Conservation (phyloP, 2,888 invertebrate genomes). For the Tetheella fluctuosa region DNA sequence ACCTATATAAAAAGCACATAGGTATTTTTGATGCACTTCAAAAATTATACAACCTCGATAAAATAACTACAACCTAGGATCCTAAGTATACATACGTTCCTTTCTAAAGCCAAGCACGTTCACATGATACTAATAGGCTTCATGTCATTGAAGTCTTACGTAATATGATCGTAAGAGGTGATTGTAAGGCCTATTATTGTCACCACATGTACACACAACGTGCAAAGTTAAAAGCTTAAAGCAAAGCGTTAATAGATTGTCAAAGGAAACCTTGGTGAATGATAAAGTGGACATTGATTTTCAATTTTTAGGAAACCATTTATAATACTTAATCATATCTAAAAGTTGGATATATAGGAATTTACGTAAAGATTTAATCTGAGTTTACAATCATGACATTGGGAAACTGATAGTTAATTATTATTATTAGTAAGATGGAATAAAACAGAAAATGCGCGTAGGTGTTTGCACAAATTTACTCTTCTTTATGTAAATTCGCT, state of each 20-base stretch:
- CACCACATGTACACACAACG: neutral
- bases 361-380: no score
- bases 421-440: no score
- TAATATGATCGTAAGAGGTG: conserved; percentile 7
- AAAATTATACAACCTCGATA: neutral
- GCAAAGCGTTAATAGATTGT: neutral
- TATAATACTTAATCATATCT: no score
- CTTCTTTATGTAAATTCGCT: no score
- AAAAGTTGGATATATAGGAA: no score
- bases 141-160: neutral
- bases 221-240: neutral
- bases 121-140: neutral
- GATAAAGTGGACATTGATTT: neutral
- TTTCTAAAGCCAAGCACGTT: conserved; percentile 11
- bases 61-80: neutral
- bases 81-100: neutral
- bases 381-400: no score
- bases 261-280: neutral
- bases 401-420: no score
- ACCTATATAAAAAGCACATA: no score
- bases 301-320: neutral
- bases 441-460: no score
- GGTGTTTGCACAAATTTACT: no score
- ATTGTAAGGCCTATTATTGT: conserved; percentile 10
- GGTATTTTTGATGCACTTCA: no score